These are phyloP conservation scores for Neostethus bicornis DNA, from an alignment of 2,797 vertebrate species.

Conservation along the genomic window DNA sequence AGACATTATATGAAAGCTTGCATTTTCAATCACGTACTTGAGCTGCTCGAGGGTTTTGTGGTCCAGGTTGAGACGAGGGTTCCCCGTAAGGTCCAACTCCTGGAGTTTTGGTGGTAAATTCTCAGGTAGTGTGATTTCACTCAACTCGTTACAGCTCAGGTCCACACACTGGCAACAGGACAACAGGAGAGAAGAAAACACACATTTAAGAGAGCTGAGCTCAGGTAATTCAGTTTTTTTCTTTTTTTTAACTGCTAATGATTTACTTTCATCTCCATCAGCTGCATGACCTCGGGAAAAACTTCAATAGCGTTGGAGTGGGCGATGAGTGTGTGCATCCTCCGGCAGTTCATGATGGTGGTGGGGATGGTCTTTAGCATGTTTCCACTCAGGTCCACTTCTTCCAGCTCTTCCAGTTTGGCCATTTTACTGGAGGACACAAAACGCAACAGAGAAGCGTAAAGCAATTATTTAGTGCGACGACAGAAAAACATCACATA, in stretches of 20 bases:
- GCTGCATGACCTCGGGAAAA: constrained; percentile 98
- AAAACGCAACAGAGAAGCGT: neutral
- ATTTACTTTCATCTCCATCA: constrained; percentile 94
- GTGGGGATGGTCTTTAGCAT: constrained; percentile 95
- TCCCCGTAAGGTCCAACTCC: constrained; percentile 96
- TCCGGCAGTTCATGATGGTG: constrained; percentile 92
- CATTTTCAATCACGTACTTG: constrained; percentile 86
- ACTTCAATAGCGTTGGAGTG: constrained; percentile 97
- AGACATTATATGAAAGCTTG: no score
- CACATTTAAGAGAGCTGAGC: neutral
- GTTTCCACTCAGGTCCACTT: constrained; percentile 96
- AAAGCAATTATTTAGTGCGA: neutral
- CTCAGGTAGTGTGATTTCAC: constrained; percentile 91
- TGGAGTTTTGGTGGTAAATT: constrained; percentile 95
- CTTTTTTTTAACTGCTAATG: neutral
- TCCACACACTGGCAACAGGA: constrained; percentile 87
- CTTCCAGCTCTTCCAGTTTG: constrained; percentile 95
- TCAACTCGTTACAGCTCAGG: constrained; percentile 96
- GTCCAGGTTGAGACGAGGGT: constrained; percentile 92
- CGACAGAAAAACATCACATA: no score
- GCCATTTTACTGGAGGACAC: constrained; percentile 92
- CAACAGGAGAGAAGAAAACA: constrained; percentile 31
- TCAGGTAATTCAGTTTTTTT: neutral
- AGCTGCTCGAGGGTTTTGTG: constrained; percentile 96
- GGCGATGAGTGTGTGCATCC: constrained; percentile 94